Conservation (phyloP, 2,113 vertebrate species). For the Anser cygnoides region DNA sequence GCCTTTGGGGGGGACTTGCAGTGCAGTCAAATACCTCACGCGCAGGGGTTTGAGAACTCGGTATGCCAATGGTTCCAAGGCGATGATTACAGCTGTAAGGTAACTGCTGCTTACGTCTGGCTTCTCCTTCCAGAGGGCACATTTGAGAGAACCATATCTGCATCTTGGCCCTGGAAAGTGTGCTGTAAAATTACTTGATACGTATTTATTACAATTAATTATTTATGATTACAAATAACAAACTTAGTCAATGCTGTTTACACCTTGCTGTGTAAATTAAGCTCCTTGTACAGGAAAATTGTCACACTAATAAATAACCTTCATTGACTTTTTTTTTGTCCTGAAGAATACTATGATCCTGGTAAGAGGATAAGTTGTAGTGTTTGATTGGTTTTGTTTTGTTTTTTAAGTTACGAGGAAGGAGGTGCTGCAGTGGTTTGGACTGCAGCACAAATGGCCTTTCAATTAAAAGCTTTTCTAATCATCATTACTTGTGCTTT, state of each 20-base stretch:
- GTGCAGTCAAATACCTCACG: neutral
- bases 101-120: slow-evolving; percentile 79
- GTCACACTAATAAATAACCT: slow-evolving; percentile 85
- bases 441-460: slow-evolving; percentile 20
- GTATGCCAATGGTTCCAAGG: slow-evolving; percentile 42
- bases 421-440: neutral
- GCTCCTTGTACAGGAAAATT: slow-evolving; percentile 80
- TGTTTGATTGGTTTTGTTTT: neutral
- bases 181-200: slow-evolving; percentile 92
- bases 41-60: neutral
- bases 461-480: slow-evolving; percentile 63
- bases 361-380: neutral
- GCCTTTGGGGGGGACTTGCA: neutral
- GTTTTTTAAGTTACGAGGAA: neutral
- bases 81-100: slow-evolving; percentile 33
- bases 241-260: slow-evolving; percentile 82
- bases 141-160: slow-evolving; percentile 64
- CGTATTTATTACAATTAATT: slow-evolving; percentile 98
- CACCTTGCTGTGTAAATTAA: slow-evolving; percentile 84
- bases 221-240: slow-evolving; percentile 98
- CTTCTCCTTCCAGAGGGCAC: slow-evolving; percentile 65
- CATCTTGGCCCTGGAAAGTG: slow-evolving; percentile 77
- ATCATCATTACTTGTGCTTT: slow-evolving; percentile 40
- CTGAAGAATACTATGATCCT: slow-evolving; percentile 11
- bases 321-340: slow-evolving; percentile 24